These are phyloP conservation scores for Mormyrops boulengeri DNA, from an alignment of 2,797 vertebrate genomes.

Conservation along the genomic window DNA sequence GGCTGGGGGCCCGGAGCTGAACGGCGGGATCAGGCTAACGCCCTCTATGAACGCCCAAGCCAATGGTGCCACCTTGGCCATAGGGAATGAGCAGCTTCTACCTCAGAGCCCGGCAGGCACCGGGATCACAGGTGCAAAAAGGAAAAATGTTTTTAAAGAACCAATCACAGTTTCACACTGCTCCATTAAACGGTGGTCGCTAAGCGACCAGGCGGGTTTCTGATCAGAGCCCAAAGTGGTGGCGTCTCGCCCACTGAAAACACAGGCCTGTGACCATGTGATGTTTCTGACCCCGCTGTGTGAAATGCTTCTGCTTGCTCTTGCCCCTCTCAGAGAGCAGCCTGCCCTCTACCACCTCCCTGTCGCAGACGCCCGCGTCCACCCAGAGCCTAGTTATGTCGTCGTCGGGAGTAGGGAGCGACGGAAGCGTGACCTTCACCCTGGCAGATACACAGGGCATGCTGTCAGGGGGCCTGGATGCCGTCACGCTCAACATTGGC, in stretches of 20 bases:
- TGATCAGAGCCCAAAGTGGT: neutral
- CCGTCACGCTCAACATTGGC: slow-evolving; percentile 82
- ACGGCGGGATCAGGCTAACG: slow-evolving; percentile 63
- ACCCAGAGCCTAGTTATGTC: slow-evolving; percentile 88
- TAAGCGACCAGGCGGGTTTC: neutral
- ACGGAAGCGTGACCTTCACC: slow-evolving; percentile 87
- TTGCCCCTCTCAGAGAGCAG: slow-evolving; percentile 55
- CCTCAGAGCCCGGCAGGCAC: slow-evolving; percentile 64
- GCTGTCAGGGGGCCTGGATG: slow-evolving; percentile 74
- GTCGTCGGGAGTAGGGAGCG: slow-evolving; percentile 71
- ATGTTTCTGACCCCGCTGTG: neutral
- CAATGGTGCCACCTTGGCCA: slow-evolving; percentile 64
- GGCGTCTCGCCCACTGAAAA: neutral
- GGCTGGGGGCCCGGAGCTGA: slow-evolving; percentile 61
- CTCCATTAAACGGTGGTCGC: neutral
- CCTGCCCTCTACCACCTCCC: slow-evolving; percentile 67
- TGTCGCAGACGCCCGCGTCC: slow-evolving; percentile 70
- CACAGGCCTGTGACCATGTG: neutral
- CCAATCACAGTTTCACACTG: neutral
- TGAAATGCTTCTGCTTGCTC: neutral
- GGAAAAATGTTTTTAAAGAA: neutral
- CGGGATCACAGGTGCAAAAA: slow-evolving; percentile 63
- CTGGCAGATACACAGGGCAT: slow-evolving; percentile 88
- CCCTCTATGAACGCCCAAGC: slow-evolving; percentile 60
- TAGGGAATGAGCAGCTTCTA: slow-evolving; percentile 79